These are phyloP conservation scores for Polypedilum pembai DNA, from an alignment of 1,140 invertebrate genomes.

Conservation along the genomic window DNA sequence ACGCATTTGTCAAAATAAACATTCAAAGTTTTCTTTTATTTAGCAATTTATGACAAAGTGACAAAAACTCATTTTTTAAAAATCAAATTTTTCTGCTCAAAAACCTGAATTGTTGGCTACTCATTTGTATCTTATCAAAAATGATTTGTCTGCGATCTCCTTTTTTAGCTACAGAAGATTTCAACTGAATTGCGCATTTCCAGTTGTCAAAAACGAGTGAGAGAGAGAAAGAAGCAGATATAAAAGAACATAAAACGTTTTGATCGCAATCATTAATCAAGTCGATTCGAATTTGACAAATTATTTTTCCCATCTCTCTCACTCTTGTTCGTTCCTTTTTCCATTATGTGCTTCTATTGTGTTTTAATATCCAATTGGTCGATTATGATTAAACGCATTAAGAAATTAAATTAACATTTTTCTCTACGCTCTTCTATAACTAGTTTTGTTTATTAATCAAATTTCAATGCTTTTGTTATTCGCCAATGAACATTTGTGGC, in stretches of 20 bases:
- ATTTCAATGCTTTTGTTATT: too few relatives aligned
- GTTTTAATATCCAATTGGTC: too few relatives aligned
- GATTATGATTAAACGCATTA: too few relatives aligned
- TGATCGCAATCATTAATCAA: constrained; percentile 28
- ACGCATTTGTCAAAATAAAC: too few relatives aligned
- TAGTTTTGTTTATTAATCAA: too few relatives aligned
- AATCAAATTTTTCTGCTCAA: too few relatives aligned
- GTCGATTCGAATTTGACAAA: constrained; percentile 23
- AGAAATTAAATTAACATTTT: constrained; percentile 8
- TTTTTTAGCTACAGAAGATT: constrained; percentile 2
- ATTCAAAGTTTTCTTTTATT: too few relatives aligned
- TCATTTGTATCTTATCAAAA: neutral
- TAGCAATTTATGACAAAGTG: too few relatives aligned
- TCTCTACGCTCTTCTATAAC: neutral
- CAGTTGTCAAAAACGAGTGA: neutral
- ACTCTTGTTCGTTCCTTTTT: neutral
- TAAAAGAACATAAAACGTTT: constrained; percentile 21
- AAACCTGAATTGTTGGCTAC: too few relatives aligned
- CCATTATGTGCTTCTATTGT: too few relatives aligned
- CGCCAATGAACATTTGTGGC: neutral
- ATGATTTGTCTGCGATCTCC: constrained; percentile 5
- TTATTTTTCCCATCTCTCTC: constrained; percentile 16
- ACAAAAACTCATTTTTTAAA: too few relatives aligned
- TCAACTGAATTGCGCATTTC: neutral
- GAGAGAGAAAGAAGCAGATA: too few relatives aligned